Conservation (phyloP, 2,888 invertebrate species). For the Lacanobia wlatinum region DNA sequence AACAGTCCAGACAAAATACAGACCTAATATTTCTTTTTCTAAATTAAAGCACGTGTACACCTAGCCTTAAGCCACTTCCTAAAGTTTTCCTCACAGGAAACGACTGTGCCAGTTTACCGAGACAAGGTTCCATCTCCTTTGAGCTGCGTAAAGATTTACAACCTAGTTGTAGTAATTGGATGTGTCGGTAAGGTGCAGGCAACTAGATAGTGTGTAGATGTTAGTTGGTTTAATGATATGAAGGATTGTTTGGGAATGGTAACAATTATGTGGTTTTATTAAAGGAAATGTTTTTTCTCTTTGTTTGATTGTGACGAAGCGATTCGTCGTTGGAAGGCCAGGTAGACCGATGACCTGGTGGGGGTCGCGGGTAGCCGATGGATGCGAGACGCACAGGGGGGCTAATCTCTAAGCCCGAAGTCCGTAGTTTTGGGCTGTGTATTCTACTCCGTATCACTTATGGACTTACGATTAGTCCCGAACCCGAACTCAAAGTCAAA, state of each 20-base stretch:
- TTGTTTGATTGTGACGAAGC: not conserved
- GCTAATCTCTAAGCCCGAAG: no score
- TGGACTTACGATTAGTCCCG: no score
- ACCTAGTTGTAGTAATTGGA: conserved; percentile 70
- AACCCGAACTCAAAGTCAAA: no score
- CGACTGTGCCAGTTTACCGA: conserved; percentile 65
- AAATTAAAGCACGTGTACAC: conserved; percentile 29
- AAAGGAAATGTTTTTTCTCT: no score
- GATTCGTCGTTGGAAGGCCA: no score
- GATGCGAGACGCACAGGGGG: no score
- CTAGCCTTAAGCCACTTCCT: conserved; percentile 41
- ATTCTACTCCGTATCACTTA: no score
- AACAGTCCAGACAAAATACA: not conserved
- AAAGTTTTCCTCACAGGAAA: conserved; percentile 66
- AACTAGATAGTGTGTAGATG: conserved; percentile 30
- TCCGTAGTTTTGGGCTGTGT: no score
- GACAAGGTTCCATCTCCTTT: conserved; percentile 73
- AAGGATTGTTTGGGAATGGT: not conserved
- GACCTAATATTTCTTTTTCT: not conserved
- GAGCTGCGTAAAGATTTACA: conserved; percentile 68
- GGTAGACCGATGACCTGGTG: no score
- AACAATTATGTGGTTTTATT: not conserved
- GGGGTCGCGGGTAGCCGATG: no score
- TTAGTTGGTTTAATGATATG: conserved; percentile 13
- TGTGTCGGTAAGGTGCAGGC: conserved; percentile 43